These are phyloP conservation scores for Papilio aristodemus DNA, from an alignment of 1,140 invertebrate genomes.

Conservation along the genomic window DNA sequence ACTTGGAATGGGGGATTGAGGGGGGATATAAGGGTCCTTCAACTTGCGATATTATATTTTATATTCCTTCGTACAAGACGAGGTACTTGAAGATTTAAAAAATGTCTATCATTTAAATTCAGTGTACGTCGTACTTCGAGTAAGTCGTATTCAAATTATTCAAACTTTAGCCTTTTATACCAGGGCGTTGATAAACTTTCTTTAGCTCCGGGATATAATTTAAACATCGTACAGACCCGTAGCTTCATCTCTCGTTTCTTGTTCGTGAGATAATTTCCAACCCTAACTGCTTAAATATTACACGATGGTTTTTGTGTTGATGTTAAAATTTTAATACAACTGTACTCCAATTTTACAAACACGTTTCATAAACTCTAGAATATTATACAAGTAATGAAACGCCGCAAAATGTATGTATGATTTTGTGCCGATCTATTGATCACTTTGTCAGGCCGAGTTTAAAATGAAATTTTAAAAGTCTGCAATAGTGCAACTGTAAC, in stretches of 20 bases:
- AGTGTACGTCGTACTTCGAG: background rate
- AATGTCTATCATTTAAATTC: slow-evolving; percentile 14
- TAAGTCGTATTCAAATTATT: slow-evolving; percentile 2
- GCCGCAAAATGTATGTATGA: too few species aligned
- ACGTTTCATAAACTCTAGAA: too few species aligned
- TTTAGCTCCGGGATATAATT: background rate
- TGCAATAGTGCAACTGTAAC: background rate
- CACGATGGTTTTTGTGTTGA: too few species aligned
- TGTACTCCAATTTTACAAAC: too few species aligned
- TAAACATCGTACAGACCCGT: background rate
- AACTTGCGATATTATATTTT: slow-evolving; percentile 32
- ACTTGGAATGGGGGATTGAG: background rate
- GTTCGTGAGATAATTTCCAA: too few species aligned
- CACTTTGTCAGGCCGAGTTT: too few species aligned
- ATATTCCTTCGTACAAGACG: background rate
- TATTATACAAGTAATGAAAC: too few species aligned
- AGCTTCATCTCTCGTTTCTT: too few species aligned
- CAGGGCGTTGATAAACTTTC: background rate
- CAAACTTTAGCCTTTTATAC: background rate
- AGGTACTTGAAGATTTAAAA: background rate
- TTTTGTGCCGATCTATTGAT: too few species aligned
- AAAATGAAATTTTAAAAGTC: too few species aligned
- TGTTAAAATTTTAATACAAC: too few species aligned
- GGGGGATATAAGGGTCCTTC: slow-evolving; percentile 5
- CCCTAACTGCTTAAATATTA: too few species aligned